Percentiles rank a stretch among this genome's conserved stretches.
phyloP scores from a whole-genome alignment of 2,888 invertebrate genomes.

The Megastigmus dorsalis region DNA sequence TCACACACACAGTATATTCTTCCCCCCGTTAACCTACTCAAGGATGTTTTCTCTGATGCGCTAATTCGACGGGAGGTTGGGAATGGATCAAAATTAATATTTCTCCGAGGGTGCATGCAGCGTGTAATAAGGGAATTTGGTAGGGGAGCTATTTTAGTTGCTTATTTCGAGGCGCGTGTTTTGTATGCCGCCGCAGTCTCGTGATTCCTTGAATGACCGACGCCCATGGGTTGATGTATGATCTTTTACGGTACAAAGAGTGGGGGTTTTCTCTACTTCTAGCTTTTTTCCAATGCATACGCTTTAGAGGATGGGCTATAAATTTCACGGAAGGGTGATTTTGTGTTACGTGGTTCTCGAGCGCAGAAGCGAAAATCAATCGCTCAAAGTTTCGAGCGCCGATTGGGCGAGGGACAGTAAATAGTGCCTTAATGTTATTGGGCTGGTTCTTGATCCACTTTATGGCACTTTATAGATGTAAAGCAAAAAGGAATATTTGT shows the following conservation, averaged over 20 bases:
- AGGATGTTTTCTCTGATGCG: conserved; percentile 62
- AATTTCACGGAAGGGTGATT: conserved; percentile 10
- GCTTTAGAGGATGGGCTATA: conserved; percentile 16
- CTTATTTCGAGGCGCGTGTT: background rate
- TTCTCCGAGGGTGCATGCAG: conserved; percentile 12
- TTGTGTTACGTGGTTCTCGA: background rate
- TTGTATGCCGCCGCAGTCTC: background rate
- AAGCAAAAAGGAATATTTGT: background rate
- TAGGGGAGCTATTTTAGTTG: conserved; percentile 7
- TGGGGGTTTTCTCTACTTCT: background rate
- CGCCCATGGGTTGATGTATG: background rate
- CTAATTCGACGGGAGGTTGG: conserved; percentile 69
- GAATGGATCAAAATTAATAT: conserved; percentile 57
- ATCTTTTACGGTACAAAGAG: background rate
- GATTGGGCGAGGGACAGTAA: too few species aligned
- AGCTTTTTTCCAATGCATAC: background rate
- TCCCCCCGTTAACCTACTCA: conserved; percentile 48
- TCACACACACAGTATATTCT: background rate
- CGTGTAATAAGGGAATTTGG: conserved; percentile 2
- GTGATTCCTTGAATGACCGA: conserved; percentile 28
- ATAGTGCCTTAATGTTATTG: background rate
- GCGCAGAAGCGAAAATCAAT: background rate
- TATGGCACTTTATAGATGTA: too few species aligned
- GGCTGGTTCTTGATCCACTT: background rate
- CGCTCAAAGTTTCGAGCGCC: background rate